Percentiles rank a stretch among this genome's conserved stretches.
Conservation (phyloP, 1,140 invertebrate genomes). For the Carposina sasakii region DNA sequence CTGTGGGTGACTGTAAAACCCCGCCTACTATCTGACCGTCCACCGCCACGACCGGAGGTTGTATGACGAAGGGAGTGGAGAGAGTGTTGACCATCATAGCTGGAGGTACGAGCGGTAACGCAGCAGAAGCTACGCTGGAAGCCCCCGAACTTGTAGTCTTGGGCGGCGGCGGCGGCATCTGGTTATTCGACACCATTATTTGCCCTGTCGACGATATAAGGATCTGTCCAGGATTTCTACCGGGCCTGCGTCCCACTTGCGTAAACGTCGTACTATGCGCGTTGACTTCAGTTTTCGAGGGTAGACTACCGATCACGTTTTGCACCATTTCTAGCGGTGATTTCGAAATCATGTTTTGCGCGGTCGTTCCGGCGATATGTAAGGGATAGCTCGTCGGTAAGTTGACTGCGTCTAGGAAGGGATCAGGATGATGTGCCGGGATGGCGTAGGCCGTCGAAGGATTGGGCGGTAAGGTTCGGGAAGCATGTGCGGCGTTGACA, state of each 20-base stretch:
- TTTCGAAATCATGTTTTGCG: slow-evolving; percentile 75
- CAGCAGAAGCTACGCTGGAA: slow-evolving; percentile 81
- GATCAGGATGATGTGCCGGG: slow-evolving; percentile 62
- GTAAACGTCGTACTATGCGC: slow-evolving; percentile 31
- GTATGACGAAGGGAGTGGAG: slow-evolving; percentile 84
- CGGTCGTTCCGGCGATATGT: slow-evolving; percentile 65
- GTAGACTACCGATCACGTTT: slow-evolving; percentile 84
- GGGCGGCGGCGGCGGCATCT: slow-evolving; percentile 78
- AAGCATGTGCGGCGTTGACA: slow-evolving; percentile 76
- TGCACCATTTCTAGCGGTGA: slow-evolving; percentile 87
- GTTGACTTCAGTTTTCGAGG: slow-evolving; percentile 55
- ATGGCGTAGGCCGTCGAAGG: slow-evolving; percentile 65
- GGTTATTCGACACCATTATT: slow-evolving; percentile 78
- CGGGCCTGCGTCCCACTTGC: slow-evolving; percentile 30
- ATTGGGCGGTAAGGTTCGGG: slow-evolving; percentile 55
- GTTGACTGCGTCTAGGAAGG: slow-evolving; percentile 58
- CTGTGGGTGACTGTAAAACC: slow-evolving; percentile 73
- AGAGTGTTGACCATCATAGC: slow-evolving; percentile 85
- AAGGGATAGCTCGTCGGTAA: slow-evolving; percentile 66
- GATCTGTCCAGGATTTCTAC: slow-evolving; percentile 77
- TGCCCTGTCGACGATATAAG: slow-evolving; percentile 83
- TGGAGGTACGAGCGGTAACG: slow-evolving; percentile 78
- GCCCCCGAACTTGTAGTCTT: slow-evolving; percentile 77
- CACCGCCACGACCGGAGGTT: slow-evolving; percentile 80
- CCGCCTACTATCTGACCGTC: slow-evolving; percentile 80